Evolutionary conservation across 2,113 vertebrate species (phyloP).

Genomic region (Microtus ochrogaster): DNA sequence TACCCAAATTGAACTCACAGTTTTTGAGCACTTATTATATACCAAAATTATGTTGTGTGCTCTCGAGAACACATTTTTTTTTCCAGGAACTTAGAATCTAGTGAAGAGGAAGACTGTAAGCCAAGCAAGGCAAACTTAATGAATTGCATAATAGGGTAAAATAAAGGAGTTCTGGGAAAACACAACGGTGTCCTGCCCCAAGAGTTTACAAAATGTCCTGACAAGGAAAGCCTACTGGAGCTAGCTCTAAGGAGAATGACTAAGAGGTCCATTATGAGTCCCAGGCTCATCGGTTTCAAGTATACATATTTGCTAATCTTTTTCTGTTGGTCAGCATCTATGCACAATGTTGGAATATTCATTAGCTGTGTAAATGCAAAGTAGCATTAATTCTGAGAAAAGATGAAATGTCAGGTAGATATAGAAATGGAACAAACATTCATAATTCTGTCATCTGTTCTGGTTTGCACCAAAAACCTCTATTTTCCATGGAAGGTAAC

Average conservation of each 20-base stretch:
- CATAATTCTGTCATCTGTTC: neutral
- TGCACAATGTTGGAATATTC: neutral
- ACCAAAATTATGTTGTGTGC: neutral
- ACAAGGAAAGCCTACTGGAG: neutral
- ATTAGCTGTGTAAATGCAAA: neutral
- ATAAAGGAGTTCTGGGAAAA: neutral
- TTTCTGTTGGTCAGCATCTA: neutral
- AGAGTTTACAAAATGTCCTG: neutral
- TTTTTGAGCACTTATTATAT: constrained; percentile 3
- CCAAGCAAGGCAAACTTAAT: neutral
- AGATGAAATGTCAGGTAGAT: neutral
- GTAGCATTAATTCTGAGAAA: neutral
- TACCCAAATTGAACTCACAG: neutral
- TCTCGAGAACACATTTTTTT: neutral
- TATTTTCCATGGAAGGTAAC: neutral
- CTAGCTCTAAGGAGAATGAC: neutral
- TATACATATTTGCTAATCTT: neutral
- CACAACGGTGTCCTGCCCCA: neutral
- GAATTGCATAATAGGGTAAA: neutral
- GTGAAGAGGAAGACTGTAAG: neutral
- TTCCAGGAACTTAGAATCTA: neutral
- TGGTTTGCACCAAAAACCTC: neutral
- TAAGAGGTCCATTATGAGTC: neutral
- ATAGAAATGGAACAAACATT: neutral
- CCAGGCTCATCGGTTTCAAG: neutral